These are phyloP conservation scores for Lottia gigantea DNA, from an alignment of 2,888 invertebrate species.

Conservation along the genomic window DNA sequence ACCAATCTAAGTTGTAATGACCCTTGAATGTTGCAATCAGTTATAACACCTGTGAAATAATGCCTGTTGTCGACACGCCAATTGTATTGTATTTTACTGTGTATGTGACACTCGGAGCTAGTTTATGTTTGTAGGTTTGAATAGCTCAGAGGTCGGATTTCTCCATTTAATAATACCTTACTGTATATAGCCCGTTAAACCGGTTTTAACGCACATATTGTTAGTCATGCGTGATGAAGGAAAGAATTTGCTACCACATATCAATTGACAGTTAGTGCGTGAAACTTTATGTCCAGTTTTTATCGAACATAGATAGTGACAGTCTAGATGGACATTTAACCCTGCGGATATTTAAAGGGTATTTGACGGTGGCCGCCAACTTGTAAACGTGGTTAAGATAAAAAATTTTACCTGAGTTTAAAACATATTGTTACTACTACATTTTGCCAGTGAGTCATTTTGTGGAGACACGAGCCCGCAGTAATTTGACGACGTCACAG, in stretches of 20 bases:
- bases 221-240: constrained; percentile 4
- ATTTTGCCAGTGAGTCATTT: background rate
- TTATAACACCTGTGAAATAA: background rate
- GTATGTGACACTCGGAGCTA: constrained; percentile 1
- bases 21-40: background rate
- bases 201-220: background rate
- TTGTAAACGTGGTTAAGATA: too few relatives aligned
- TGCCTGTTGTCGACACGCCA: background rate
- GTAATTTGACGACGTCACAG: constrained; percentile 13
- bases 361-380: too few relatives aligned
- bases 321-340: too few relatives aligned
- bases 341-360: too few relatives aligned
- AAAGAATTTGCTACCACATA: constrained; percentile 1
- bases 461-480: background rate
- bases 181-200: background rate
- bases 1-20: too few relatives aligned
- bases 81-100: constrained; percentile 2
- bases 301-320: too few relatives aligned
- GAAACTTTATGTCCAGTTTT: background rate
- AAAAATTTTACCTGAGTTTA: too few relatives aligned
- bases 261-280: background rate
- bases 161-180: background rate
- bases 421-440: too few relatives aligned
- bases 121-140: background rate
- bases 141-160: background rate